Conservation (phyloP, 2,888 invertebrate genomes). For the Andrena fulva region DNA sequence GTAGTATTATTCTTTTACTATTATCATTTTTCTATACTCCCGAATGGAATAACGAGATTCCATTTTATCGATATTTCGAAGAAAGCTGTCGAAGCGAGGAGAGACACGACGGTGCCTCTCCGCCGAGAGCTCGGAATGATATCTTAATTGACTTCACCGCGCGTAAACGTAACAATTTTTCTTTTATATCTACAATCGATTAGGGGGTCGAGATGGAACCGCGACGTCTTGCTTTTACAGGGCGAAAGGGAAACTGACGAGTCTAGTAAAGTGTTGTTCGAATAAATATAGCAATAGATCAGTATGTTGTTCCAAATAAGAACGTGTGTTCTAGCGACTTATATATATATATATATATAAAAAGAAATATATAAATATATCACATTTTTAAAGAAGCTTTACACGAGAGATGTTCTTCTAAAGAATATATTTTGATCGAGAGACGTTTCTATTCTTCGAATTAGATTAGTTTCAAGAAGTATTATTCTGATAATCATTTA, state of each 20-base stretch:
- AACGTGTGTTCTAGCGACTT: conserved; percentile 74
- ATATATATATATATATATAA: conserved; percentile 25
- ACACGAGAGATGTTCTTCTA: conserved; percentile 66
- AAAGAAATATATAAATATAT: conserved; percentile 23
- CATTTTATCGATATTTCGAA: background rate
- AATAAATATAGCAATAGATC: conserved; percentile 75
- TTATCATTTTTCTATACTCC: conserved; percentile 38
- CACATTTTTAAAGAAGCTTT: conserved; percentile 57
- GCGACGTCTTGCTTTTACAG: conserved; percentile 5
- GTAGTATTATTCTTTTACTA: conserved; percentile 29
- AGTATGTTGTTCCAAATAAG: conserved; percentile 75
- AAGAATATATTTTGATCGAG: conserved; percentile 63
- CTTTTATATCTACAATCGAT: conserved; percentile 3
- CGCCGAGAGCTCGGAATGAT: background rate
- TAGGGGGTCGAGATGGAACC: background rate
- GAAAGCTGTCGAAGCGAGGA: background rate
- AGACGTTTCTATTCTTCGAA: conserved; percentile 70
- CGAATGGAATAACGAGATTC: conserved; percentile 7
- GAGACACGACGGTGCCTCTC: background rate
- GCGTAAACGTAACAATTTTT: conserved; percentile 1
- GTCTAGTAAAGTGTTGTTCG: conserved; percentile 53
- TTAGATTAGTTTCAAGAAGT: conserved; percentile 70
- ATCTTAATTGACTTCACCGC: background rate
- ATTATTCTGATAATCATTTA: conserved; percentile 59
- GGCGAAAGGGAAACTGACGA: conserved; percentile 14